Conservation (phyloP, 2,888 invertebrate genomes). For the Temnothorax ravouxi region DNA sequence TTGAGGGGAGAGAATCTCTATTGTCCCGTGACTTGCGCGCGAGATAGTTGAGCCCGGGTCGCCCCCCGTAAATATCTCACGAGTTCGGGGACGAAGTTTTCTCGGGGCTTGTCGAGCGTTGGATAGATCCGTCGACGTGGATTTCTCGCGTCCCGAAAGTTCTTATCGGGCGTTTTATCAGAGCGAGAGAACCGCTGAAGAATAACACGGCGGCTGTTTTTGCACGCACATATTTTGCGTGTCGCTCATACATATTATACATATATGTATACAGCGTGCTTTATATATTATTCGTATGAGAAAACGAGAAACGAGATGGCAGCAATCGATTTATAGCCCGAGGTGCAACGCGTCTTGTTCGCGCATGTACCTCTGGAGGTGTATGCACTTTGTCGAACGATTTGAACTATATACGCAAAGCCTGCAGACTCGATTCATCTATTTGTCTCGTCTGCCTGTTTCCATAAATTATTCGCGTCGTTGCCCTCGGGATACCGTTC, state of each 20-base stretch:
- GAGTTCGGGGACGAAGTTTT: constrained; percentile 8
- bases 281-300: constrained; percentile 29
- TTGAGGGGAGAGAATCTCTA: neutral
- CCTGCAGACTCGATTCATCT: constrained; percentile 6
- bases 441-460: constrained; percentile 31
- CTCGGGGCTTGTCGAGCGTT: neutral
- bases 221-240: constrained; percentile 10
- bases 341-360: constrained; percentile 8
- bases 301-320: constrained; percentile 30
- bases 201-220: constrained; percentile 62
- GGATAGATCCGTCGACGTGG: constrained; percentile 40
- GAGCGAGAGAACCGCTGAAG: constrained; percentile 22
- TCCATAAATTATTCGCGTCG: constrained; percentile 43
- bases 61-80: constrained; percentile 15
- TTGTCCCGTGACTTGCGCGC: neutral
- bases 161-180: constrained; percentile 49
- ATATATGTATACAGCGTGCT: constrained; percentile 50
- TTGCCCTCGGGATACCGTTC: neutral
- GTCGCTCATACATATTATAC: neutral
- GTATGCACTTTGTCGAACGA: constrained; percentile 22
- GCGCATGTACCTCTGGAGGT: neutral
- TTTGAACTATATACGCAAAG: constrained; percentile 2
- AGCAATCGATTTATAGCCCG: constrained; percentile 68
- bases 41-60: neutral
- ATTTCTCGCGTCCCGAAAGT: constrained; percentile 53